phyloP scores from a whole-genome alignment of 1,140 invertebrate genomes.

The Aphelenchoides besseyi region DNA sequence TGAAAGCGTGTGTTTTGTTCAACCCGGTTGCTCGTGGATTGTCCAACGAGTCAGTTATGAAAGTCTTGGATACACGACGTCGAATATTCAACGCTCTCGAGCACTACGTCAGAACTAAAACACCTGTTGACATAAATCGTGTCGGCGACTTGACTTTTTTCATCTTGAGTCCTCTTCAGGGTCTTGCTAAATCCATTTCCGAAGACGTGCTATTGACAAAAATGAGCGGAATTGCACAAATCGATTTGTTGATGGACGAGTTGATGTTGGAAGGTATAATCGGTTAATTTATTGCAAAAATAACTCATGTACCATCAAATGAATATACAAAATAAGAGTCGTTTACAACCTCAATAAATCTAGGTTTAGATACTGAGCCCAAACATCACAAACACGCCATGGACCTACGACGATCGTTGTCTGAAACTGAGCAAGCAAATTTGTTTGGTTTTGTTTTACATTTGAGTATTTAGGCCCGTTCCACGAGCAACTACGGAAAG shows the following conservation, averaged over 20 bases:
- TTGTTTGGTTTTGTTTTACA: neutral
- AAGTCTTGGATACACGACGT: slow-evolving; percentile 54
- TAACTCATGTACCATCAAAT: neutral
- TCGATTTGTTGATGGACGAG: slow-evolving; percentile 60
- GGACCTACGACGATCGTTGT: slow-evolving; percentile 11
- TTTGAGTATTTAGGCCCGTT: neutral
- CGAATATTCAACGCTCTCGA: slow-evolving; percentile 54
- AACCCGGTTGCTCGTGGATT: slow-evolving; percentile 58
- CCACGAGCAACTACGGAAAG: neutral
- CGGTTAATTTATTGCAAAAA: neutral
- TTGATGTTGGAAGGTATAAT: slow-evolving; percentile 55
- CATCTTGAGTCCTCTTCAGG: slow-evolving; percentile 55
- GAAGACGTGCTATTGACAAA: slow-evolving; percentile 61
- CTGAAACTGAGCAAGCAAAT: neutral
- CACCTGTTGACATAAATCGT: slow-evolving; percentile 39
- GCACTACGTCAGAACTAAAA: slow-evolving; percentile 40
- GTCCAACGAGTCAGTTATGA: slow-evolving; percentile 48
- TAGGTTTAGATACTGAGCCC: slow-evolving; percentile 18
- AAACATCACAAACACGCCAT: slow-evolving; percentile 3
- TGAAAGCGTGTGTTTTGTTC: slow-evolving; percentile 62
- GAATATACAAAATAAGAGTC: too few relatives aligned
- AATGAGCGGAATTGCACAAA: slow-evolving; percentile 55
- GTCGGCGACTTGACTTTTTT: slow-evolving; percentile 61
- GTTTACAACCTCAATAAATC: neutral
- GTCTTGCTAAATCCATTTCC: slow-evolving; percentile 56